phyloP scores from a whole-genome alignment of 1,140 invertebrate species.

The Antheraea pernyi region DNA sequence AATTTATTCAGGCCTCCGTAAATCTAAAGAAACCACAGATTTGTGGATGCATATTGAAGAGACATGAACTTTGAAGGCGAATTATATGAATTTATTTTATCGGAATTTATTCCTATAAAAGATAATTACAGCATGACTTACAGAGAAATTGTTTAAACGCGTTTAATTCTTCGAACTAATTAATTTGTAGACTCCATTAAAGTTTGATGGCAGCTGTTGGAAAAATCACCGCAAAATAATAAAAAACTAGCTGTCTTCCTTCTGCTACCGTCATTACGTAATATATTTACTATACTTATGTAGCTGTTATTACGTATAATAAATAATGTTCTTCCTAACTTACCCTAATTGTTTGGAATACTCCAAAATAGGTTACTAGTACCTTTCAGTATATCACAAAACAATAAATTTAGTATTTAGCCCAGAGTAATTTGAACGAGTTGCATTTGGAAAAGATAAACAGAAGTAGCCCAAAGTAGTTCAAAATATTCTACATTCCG shows the following conservation, averaged over 20 bases:
- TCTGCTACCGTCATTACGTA: neutral
- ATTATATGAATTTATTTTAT: too few relatives aligned
- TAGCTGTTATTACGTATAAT: neutral
- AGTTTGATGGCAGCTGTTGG: neutral
- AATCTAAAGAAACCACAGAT: too few relatives aligned
- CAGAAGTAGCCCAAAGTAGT: constrained; percentile 42
- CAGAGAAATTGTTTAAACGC: too few relatives aligned
- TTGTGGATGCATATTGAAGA: too few relatives aligned
- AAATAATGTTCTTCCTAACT: neutral
- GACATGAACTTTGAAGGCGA: too few relatives aligned
- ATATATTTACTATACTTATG: too few relatives aligned
- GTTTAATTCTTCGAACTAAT: neutral
- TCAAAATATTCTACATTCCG: constrained; percentile 61
- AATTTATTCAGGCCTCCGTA: too few relatives aligned
- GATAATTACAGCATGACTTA: too few relatives aligned
- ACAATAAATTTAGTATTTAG: too few relatives aligned
- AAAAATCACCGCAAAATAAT: neutral
- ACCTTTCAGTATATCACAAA: neutral
- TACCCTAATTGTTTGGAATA: neutral
- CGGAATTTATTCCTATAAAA: too few relatives aligned
- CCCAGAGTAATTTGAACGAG: neutral
- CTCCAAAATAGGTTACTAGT: neutral
- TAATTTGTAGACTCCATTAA: neutral
- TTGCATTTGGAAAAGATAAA: constrained; percentile 14
- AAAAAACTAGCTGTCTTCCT: neutral